Percentiles rank a stretch among this genome's conserved stretches.
Conservation (phyloP, 2,888 invertebrate genomes). For the Drosophila kanekoi region DNA sequence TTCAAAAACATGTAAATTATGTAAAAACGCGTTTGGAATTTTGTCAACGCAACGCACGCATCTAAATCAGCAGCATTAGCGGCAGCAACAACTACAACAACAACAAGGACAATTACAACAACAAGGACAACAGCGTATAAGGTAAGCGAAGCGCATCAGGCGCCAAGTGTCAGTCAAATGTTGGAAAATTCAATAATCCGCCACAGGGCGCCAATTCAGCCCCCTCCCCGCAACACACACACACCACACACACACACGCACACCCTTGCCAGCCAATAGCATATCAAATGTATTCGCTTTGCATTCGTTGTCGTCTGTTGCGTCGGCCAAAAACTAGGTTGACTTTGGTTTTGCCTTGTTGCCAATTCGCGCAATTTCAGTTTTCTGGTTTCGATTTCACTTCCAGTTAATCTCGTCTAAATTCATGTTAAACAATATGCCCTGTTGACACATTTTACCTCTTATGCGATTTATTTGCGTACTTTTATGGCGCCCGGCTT, state of each 20-base stretch:
- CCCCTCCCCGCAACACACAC: slow-evolving; percentile 1
- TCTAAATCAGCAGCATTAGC: slow-evolving; percentile 44
- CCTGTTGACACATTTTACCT: slow-evolving; percentile 39
- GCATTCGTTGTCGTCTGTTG: slow-evolving; percentile 64
- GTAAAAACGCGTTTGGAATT: slow-evolving; percentile 69
- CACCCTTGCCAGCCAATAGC: slow-evolving; percentile 28
- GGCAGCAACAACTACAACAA: slow-evolving; percentile 21
- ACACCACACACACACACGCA: not conserved
- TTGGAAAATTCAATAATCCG: slow-evolving; percentile 80
- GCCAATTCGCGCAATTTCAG: slow-evolving; percentile 51
- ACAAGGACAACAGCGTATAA: slow-evolving; percentile 30
- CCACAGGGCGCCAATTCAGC: slow-evolving; percentile 64
- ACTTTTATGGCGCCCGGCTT: slow-evolving; percentile 11
- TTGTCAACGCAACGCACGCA: slow-evolving; percentile 54
- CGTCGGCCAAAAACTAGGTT: slow-evolving; percentile 72
- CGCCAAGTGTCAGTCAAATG: slow-evolving; percentile 77
- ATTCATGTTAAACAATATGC: slow-evolving; percentile 51
- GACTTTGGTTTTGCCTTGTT: slow-evolving; percentile 59
- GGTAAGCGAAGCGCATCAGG: slow-evolving; percentile 67
- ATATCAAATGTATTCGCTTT: slow-evolving; percentile 49
- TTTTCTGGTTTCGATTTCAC: slow-evolving; percentile 57
- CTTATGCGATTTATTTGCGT: slow-evolving; percentile 29
- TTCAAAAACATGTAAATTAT: slow-evolving; percentile 75
- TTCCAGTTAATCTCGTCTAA: slow-evolving; percentile 58
- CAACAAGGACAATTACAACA: slow-evolving; percentile 13